Base-by-base conservation (phyloP, 2,888 invertebrate genomes). In the Ceramica pisi region DNA sequence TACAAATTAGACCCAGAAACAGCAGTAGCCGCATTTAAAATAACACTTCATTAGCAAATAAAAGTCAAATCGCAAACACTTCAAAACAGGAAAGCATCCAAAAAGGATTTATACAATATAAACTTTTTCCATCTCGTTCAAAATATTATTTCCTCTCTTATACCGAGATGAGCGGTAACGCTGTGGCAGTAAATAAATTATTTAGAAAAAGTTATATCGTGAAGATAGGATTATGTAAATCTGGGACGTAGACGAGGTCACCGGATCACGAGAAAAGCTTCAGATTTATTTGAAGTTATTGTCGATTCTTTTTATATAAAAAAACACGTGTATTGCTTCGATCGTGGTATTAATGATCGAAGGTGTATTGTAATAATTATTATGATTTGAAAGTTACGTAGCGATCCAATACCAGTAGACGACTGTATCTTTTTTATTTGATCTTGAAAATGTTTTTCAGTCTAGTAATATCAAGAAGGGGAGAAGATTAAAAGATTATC, bases 151-250 rank as follows among this genome's bases (percentile, higher is more conserved):
- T 89, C 82, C 86, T 75, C 75, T 80, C 87, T 86, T 82, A 67
- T 41, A 77, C 66, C 76, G 65, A 62, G 67, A 61, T 78, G 69
- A 81, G 81, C 78, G 70, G 78, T 70, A 75, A 76, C 72, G 60
- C 66, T 64, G 78, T 67, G 78, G 85, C 82, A 82, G 88, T 89
- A 92, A 90, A 90, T 90, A 91, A 91, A 90, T 92, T 90, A 91
- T 91, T 92, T 89, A 88, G 81, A 81, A 90, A 89, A 89, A 87
- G 83, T 84, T 83, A 74, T 78, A 80, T 81, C 69, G 48, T 68
- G 68, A 61, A 74, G 85, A 90, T 86, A 77, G 86, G 87, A 91
- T 92, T 91, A 92, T 90, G 90, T 84, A 89, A 91, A 92, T 91
- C 81, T 82, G 75, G 71, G 60, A 70, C 69, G 79, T 65, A 78